phyloP scores from a whole-genome alignment of 2,113 vertebrate species.

The Pyrgilauda ruficollis region DNA sequence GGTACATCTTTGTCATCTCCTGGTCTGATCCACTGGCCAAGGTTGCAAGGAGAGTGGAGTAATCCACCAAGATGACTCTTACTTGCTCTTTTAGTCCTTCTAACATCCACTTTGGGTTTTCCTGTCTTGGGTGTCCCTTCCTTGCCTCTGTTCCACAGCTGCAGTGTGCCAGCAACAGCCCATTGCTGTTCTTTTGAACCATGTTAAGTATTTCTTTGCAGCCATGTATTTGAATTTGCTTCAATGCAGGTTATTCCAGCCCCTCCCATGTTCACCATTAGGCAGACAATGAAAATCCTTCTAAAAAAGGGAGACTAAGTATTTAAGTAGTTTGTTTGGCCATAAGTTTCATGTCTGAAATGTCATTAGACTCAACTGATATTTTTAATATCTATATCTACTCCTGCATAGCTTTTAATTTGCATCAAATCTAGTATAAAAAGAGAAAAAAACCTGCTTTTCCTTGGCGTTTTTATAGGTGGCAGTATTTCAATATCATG shows the following conservation, averaged over 20 bases:
- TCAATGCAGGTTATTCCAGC: background rate
- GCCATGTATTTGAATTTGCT: accelerated
- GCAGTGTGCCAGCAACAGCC: background rate
- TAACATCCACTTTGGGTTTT: background rate
- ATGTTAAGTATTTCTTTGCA: background rate
- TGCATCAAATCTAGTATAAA: background rate
- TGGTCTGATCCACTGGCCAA: background rate
- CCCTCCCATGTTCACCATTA: background rate
- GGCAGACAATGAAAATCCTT: background rate
- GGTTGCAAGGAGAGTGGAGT: background rate
- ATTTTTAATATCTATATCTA: background rate
- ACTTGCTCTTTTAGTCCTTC: background rate
- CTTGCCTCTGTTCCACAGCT: background rate
- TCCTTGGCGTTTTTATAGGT: background rate
- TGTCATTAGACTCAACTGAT: background rate
- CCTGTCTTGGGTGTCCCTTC: background rate
- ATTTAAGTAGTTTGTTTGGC: background rate
- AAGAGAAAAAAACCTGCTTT: background rate
- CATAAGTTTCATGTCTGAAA: background rate
- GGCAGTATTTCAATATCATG: background rate
- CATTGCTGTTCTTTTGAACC: background rate
- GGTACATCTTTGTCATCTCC: background rate
- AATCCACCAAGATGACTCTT: background rate
- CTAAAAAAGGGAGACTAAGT: background rate
- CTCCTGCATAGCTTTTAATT: background rate